phyloP scores from a whole-genome alignment of 2,888 invertebrate genomes.

The Spilosoma lubricipeda region DNA sequence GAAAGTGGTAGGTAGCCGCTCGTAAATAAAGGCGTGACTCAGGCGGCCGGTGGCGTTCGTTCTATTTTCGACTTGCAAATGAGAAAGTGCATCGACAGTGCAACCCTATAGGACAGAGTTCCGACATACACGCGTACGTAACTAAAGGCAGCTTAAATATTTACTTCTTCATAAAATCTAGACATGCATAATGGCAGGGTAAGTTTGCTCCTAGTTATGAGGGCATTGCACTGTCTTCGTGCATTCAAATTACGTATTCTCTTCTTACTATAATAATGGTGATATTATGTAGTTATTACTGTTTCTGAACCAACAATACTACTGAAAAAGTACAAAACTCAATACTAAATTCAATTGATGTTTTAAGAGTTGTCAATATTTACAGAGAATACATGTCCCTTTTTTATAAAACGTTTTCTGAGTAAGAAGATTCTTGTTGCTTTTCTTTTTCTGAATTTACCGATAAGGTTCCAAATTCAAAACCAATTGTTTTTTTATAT shows the following conservation, averaged over 20 bases:
- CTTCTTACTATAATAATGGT: not conserved
- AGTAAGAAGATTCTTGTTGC: too few relatives aligned
- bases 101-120: conserved; percentile 42
- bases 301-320: not conserved
- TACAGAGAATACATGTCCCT: not conserved
- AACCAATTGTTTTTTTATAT: not conserved
- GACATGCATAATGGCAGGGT: conserved; percentile 22
- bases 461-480: not conserved
- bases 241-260: not conserved
- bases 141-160: conserved; percentile 31
- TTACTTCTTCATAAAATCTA: conserved; percentile 36
- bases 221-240: conserved; percentile 10
- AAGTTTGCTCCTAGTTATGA: conserved; percentile 24
- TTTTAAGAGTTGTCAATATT: not conserved
- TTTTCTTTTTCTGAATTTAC: not conserved
- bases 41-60: conserved; percentile 54
- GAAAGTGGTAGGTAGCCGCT: conserved; percentile 63
- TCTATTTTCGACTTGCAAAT: conserved; percentile 81
- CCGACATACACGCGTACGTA: conserved; percentile 33
- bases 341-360: not conserved
- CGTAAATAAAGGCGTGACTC: conserved; percentile 81
- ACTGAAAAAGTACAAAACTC: not conserved
- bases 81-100: conserved; percentile 76
- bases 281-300: not conserved
- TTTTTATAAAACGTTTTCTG: not conserved